Evolutionary conservation across 1,140 invertebrate species (phyloP), one percentile per base, ranked within the genome.

Genomic region (Apis cerana): DNA sequence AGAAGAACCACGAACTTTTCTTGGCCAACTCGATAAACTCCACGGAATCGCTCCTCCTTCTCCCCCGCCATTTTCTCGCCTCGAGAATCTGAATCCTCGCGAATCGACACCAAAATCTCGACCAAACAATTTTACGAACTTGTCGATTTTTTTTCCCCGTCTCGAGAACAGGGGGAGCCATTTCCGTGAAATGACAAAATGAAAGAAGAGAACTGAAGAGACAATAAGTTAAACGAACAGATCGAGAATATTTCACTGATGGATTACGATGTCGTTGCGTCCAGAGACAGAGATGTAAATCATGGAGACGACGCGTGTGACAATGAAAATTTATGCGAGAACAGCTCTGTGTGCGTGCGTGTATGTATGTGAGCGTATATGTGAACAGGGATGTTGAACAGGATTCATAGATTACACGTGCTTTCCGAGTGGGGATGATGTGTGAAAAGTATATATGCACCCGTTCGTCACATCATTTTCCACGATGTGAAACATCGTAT

Each of bases 211-310:
- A 33, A 33, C 33, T 9, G 43, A 54, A 61, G 54, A 33, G 8
- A 9, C 10, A 23, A 2, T 8, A 43, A 43, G 21, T 17, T 11
- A 27, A n/a, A 7, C 23, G 11, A 76, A 75, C 58, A 21, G 13
- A n/a, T 52, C 33, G 58, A 62, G 68, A 82, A 82, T 72, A 70
- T 71, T 23, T 50, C 52, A 85, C 80, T 72, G 82, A 82, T 70
- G 50, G 64, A 69, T 43, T 43, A 68, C 27, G 58, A 74, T 72
- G 75, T 56, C 61, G 58, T 85, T 62, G 54, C 71, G 65, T 80
- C 70, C 75, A 81, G 75, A 52, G 78, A 56, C 85, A 74, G 33
- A 43, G 75, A 62, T 68, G 76, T 77, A 77, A 74, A 80, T 86
- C 50, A 70, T 69, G 82, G 70, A 74, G 15, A 5, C n/a, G 81